Evolutionary conservation across 2,888 invertebrate genomes (phyloP), one percentile per base, ranked within the genome.

Genomic region (Patella depressa): DNA sequence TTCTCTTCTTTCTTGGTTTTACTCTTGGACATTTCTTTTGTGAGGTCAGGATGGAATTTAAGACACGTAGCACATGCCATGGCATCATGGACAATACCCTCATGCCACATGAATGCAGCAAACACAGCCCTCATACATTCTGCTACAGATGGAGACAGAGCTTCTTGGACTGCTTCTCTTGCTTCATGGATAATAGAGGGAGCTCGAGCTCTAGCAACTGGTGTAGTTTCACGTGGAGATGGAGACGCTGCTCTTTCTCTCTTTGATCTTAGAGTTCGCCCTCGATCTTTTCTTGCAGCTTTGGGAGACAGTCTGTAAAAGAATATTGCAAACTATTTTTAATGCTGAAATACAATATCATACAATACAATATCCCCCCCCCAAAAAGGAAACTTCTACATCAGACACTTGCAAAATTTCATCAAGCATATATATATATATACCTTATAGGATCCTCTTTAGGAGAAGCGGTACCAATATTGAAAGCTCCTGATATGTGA

Each of bases 11-110:
- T 84, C 78, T 86, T 86, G 71, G 77, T 80, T 77, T 83, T 84
- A 15, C 86, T 86, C 71, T 87, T 84, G 7, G 88, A 87, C 88
- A 88, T 86, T 76, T 88, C 89, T 78, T 91, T 91, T n/a, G 88
- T 84, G 15, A 92, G 87, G 79, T 91, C 89, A 70, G 91, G 91
- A 82, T 92, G 92, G 82, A 98, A 98, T 92, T 98, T 98, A 12
- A 99, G 93, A 90, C 97, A 99, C 0, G 98, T 97, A 0, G 98
- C 97, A 90, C 98, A 98, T 0, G 98, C 98, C 95, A 99, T 98
- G 9, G 98, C 98, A 91, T 99, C 98, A 90, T 98, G 98, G 0
- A 98, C 98, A 72, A 98, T 95, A 17, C 98, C 96, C 93, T 98
- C 98, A 90, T 99, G 98, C 98, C 98, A 99, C 1, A 99, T 93